A percentile compares a stretch with the other conserved stretches of the same genome.
phyloP scores from a whole-genome alignment of 1,140 invertebrate genomes.

The Scylla paramamosain region DNA sequence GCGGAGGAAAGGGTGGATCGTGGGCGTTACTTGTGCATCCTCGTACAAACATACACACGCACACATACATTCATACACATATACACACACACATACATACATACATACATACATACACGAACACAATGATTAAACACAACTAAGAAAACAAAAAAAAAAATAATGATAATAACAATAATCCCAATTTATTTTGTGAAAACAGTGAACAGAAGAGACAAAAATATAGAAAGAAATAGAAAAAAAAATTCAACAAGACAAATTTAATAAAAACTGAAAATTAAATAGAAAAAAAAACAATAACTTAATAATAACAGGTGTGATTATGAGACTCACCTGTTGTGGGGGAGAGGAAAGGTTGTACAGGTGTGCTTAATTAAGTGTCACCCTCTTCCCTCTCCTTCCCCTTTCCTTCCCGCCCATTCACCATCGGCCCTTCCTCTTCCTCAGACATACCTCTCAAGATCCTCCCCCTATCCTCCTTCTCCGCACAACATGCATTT shows the following conservation, averaged over 20 bases:
- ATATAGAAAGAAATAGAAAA: neutral
- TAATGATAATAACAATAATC: neutral
- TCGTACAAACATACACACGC: too few relatives aligned
- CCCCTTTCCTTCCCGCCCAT: neutral
- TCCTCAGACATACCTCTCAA: neutral
- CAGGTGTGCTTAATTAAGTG: neutral
- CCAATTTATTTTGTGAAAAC: neutral
- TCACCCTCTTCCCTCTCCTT: neutral
- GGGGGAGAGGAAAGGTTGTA: neutral
- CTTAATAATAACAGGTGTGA: neutral
- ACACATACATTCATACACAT: too few relatives aligned
- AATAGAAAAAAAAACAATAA: neutral
- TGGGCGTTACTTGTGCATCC: too few relatives aligned
- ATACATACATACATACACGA: neutral
- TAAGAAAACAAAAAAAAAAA: neutral
- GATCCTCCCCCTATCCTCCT: neutral
- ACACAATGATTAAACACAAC: neutral
- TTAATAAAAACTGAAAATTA: neutral
- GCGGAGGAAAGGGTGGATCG: too few relatives aligned
- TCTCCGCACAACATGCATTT: constrained; percentile 46
- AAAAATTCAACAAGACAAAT: neutral
- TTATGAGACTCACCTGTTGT: neutral
- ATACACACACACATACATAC: too few relatives aligned
- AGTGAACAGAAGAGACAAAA: neutral
- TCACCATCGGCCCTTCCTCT: neutral